These are phyloP conservation scores for Formica selysi DNA, from an alignment of 1,140 invertebrate species.

Conservation along the genomic window DNA sequence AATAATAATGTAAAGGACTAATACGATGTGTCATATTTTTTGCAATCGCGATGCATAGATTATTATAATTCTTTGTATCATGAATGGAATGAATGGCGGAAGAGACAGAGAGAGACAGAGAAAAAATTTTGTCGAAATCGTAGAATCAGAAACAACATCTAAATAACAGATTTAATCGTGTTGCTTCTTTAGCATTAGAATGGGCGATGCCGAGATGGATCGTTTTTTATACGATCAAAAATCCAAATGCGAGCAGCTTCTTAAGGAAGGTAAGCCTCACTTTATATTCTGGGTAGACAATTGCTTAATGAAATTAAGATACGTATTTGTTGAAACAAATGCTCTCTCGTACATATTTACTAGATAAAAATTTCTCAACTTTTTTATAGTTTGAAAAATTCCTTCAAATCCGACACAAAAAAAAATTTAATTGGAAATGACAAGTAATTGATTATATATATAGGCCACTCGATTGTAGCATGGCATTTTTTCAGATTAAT, in stretches of 20 bases:
- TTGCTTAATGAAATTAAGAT: conserved; percentile 2
- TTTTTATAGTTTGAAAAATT: background rate
- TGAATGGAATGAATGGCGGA: background rate
- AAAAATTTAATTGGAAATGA: background rate
- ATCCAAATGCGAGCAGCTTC: conserved; percentile 58
- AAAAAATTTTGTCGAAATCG: background rate
- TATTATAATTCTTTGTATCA: background rate
- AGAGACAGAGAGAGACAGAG: background rate
- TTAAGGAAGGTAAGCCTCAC: conserved; percentile 49
- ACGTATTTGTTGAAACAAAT: too few relatives aligned
- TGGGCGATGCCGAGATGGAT: conserved; percentile 32
- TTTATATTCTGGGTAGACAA: background rate
- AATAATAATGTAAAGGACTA: conserved; percentile 16
- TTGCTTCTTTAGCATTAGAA: conserved; percentile 15
- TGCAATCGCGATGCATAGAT: background rate
- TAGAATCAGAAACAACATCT: background rate
- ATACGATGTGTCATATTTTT: background rate
- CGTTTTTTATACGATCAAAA: conserved; percentile 49
- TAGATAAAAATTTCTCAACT: background rate
- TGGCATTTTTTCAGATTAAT: too few relatives aligned
- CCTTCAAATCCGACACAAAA: background rate
- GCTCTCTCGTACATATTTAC: background rate
- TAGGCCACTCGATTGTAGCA: too few relatives aligned
- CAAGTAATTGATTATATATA: background rate
- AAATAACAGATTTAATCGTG: background rate